Percentiles rank a stretch among this genome's conserved stretches.
Evolutionary conservation across 2,888 invertebrate genomes (phyloP).

Genomic region (Globia sparganii): DNA sequence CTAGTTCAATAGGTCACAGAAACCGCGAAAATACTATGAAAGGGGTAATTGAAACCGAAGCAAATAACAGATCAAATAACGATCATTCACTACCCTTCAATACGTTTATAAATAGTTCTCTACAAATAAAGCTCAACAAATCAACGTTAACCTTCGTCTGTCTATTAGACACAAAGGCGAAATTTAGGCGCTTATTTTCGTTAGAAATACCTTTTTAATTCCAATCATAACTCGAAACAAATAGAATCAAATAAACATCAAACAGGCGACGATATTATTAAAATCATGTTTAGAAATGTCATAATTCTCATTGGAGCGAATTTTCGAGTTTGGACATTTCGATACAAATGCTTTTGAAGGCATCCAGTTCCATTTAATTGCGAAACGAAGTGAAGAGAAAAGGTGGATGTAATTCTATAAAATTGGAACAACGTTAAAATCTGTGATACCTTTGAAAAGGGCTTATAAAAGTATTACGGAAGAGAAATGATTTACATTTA

Average conservation of each 20-base stretch:
- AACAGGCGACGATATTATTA: conserved; percentile 45
- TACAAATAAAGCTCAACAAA: conserved; percentile 16
- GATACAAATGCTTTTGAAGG: conserved; percentile 57
- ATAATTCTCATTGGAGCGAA: conserved; percentile 55
- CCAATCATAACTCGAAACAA: conserved; percentile 50
- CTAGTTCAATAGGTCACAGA: not conserved
- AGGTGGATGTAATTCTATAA: conserved; percentile 47
- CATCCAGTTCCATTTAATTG: conserved; percentile 60
- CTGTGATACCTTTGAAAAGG: conserved; percentile 51
- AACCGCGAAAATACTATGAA: conserved; percentile 1
- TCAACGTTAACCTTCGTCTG: conserved; percentile 20
- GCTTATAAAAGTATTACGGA: conserved; percentile 53
- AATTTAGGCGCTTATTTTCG: too few relatives aligned
- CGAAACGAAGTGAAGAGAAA: conserved; percentile 46
- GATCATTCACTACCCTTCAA: conserved; percentile 21
- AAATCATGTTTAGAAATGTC: conserved; percentile 58
- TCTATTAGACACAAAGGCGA: conserved; percentile 25
- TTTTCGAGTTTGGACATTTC: conserved; percentile 47
- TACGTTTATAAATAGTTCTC: conserved; percentile 21
- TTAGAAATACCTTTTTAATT: conserved; percentile 38
- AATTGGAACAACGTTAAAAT: conserved; percentile 54
- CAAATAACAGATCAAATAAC: conserved; percentile 6
- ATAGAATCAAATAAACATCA: conserved; percentile 50
- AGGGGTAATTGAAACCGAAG: not conserved
- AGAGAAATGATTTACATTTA: conserved; percentile 53